Conservation (phyloP, 2,888 invertebrate genomes). For the Ditula angustiorana region DNA sequence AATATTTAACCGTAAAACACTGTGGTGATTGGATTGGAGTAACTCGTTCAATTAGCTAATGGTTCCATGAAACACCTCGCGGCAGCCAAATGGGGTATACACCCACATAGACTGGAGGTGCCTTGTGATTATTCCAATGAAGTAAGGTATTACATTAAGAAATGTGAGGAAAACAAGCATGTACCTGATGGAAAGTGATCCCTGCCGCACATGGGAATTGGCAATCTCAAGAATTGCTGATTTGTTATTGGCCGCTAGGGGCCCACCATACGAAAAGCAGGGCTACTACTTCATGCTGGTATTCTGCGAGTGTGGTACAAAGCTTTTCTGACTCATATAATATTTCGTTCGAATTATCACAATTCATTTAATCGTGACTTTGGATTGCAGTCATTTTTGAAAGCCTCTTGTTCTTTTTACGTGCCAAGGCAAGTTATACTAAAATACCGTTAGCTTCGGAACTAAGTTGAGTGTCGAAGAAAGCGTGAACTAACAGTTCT, state of each 20-base stretch:
- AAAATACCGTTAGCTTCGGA: background rate
- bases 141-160: background rate
- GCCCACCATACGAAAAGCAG: too few species aligned
- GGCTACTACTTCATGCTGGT: too few species aligned
- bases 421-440: background rate
- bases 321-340: too few species aligned
- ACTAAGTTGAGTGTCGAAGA: conserved; percentile 2
- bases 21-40: conserved; percentile 31
- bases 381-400: background rate
- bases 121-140: background rate
- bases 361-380: too few species aligned
- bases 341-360: too few species aligned
- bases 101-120: conserved; percentile 32
- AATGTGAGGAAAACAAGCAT: background rate
- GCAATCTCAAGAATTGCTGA: too few species aligned
- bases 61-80: conserved; percentile 45
- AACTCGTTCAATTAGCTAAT: conserved; percentile 49
- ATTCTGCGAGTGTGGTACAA: too few species aligned
- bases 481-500: conserved; percentile 12
- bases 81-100: conserved; percentile 41
- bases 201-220: too few species aligned
- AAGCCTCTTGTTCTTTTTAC: background rate
- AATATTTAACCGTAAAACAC: conserved; percentile 26
- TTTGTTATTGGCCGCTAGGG: too few species aligned
- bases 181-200: too few species aligned